These are phyloP conservation scores for Sinocyclocheilus maitianheensis DNA, from an alignment of 2,113 vertebrate species.

Conservation along the genomic window DNA sequence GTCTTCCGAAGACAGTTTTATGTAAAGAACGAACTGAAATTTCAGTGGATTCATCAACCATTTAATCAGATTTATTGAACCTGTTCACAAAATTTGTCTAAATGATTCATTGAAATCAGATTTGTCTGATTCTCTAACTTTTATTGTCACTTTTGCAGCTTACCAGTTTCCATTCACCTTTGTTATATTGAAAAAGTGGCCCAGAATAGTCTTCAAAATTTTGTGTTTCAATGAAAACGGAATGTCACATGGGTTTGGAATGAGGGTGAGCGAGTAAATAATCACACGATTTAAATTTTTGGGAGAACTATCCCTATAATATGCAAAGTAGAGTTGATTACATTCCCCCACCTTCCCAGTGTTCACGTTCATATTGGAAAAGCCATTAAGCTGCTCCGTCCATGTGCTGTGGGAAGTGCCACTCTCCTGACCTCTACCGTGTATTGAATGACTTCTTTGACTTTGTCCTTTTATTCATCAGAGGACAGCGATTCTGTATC, in stretches of 20 bases:
- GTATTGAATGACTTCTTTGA: slow-evolving; percentile 67
- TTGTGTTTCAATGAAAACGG: not conserved
- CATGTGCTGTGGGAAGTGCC: not conserved
- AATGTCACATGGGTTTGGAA: not conserved
- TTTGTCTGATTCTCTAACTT: not conserved
- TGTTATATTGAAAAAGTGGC: not conserved
- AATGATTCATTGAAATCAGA: not conserved
- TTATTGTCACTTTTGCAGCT: not conserved
- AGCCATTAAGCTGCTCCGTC: slow-evolving; percentile 53
- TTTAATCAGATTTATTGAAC: no score
- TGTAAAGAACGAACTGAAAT: not conserved
- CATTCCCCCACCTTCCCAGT: slow-evolving; percentile 49
- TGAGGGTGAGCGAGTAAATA: not conserved
- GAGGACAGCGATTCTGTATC: slow-evolving; percentile 66
- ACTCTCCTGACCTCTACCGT: slow-evolving; percentile 41
- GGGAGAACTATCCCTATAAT: slow-evolving; percentile 31
- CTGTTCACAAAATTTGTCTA: no score
- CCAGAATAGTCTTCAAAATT: not conserved
- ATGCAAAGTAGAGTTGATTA: slow-evolving; percentile 57
- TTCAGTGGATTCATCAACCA: no score
- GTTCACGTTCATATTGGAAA: slow-evolving; percentile 56
- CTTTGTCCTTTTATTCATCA: slow-evolving; percentile 59
- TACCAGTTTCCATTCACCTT: no score
- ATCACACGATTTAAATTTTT: not conserved
- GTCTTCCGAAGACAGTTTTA: not conserved